Evolutionary conservation across 2,888 invertebrate species (phyloP), one percentile per base, ranked within the genome.

Genomic region (Bombylius discolor): DNA sequence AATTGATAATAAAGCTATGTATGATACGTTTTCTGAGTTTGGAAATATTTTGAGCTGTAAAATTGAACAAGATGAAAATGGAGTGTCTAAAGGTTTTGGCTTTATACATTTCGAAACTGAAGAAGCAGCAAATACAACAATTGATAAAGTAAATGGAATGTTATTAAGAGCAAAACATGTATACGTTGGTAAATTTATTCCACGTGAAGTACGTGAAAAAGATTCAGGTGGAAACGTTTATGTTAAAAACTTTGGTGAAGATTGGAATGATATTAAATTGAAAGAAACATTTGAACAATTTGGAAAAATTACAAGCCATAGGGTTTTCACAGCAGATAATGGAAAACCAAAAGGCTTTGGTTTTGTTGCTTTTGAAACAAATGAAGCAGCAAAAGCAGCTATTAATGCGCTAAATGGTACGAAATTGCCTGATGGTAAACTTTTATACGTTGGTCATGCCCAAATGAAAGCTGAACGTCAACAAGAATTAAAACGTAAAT

Each of bases 391-490:
- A 11, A 99, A 96, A 71, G 84, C 84, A 68, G 97, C 97, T 62
- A 94, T 95, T 31, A 83, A 86, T 64, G 92, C 91, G 53, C 77
- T 98, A 53, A 94, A 98, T 75, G 93, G 90, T 47, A 92, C 89
- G 70, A 92, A 93, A 70, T 78, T 92, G 61, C 78, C 84, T 44
- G 91, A 91, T 69, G 89, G 89, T 34, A 91, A 90, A 71, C 82
- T 84, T 36, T 77, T 99, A 66, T 98, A 94, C 77, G 98, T 98
- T 12, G 97, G 97, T 42, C 86, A 98, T 60, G 99, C 99, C 53
- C 99, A 99, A 75, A 99, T 99, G 81, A 97, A 97, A 76, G 91
- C 92, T n/a, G 99, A 99, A 73, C 87, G 99, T 57, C 94, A 96
- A 70, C 90, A 93, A 65, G 98, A 99, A 72, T 77, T 99, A 23